These are phyloP conservation scores for Neosilurus mollespiculum DNA, from an alignment of 2,797 vertebrate genomes.

Conservation along the genomic window DNA sequence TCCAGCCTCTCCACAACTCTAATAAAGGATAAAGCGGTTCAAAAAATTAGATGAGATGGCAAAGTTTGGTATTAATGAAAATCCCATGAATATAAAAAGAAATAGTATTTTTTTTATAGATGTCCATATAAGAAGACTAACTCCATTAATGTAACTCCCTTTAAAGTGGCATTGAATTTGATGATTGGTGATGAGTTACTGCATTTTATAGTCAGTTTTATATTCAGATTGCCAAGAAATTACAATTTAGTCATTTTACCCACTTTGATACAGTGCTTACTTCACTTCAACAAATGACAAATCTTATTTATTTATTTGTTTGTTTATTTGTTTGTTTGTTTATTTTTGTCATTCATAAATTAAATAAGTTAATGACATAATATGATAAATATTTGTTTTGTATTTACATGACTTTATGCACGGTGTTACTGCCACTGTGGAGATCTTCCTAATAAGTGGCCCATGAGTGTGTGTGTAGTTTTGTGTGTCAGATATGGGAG, in stretches of 20 bases:
- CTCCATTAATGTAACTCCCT: neutral
- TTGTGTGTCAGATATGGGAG: neutral
- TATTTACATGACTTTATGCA: neutral
- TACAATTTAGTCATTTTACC: neutral
- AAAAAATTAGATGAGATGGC: too few relatives aligned
- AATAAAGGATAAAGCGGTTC: too few relatives aligned
- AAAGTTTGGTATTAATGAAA: neutral
- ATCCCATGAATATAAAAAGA: neutral
- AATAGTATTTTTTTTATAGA: too few relatives aligned
- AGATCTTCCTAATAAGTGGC: conserved; percentile 2
- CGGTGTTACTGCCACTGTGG: neutral
- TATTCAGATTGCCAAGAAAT: neutral
- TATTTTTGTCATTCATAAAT: too few relatives aligned
- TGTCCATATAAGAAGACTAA: too few relatives aligned
- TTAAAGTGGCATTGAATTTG: neutral
- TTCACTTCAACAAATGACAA: too few relatives aligned
- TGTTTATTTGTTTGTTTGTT: too few relatives aligned
- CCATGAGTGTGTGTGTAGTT: neutral
- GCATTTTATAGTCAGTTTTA: too few relatives aligned
- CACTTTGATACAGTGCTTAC: too few relatives aligned
- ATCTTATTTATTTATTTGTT: too few relatives aligned
- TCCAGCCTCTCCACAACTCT: too few relatives aligned
- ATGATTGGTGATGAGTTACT: neutral
- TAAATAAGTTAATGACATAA: too few relatives aligned
- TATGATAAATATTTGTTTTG: neutral